Evolutionary conservation across 2,113 vertebrate species (phyloP).

Genomic region (Noctilio leporinus): DNA sequence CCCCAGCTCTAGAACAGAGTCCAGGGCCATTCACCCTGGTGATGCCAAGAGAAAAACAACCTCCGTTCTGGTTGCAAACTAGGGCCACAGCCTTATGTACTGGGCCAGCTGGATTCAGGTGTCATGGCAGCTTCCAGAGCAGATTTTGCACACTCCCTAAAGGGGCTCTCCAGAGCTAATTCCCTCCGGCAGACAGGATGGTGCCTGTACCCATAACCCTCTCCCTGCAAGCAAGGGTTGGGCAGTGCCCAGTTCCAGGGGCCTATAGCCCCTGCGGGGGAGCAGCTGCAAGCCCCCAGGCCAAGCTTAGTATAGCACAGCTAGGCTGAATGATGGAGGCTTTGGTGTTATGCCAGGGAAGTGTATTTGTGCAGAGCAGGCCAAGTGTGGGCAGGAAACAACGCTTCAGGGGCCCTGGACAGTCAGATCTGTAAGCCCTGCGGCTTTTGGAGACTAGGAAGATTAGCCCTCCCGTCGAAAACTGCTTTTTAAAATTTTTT

Average conservation of each 20-base stretch:
- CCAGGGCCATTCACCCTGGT: not conserved
- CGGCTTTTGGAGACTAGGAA: not conserved
- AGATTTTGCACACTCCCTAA: not conserved
- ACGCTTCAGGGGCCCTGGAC: not conserved
- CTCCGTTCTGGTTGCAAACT: not conserved
- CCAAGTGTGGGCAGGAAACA: not conserved
- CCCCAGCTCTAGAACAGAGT: not conserved
- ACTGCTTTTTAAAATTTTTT: not conserved
- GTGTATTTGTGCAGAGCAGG: not conserved
- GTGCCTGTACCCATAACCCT: no score
- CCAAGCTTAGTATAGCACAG: not conserved
- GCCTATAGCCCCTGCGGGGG: not conserved
- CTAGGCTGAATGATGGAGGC: not conserved
- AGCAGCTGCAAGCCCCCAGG: not conserved
- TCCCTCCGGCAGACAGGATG: not conserved
- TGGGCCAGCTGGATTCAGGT: not conserved
- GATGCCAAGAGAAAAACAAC: not conserved
- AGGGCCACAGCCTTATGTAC: accelerated
- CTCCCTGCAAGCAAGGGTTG: no score
- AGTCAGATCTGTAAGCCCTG: not conserved
- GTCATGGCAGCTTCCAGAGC: not conserved
- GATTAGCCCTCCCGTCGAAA: not conserved
- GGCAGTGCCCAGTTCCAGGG: not conserved
- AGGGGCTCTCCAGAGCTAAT: not conserved
- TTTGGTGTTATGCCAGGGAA: not conserved